phyloP scores from a whole-genome alignment of 2,888 invertebrate species.

The Andrena chrysosceles region DNA sequence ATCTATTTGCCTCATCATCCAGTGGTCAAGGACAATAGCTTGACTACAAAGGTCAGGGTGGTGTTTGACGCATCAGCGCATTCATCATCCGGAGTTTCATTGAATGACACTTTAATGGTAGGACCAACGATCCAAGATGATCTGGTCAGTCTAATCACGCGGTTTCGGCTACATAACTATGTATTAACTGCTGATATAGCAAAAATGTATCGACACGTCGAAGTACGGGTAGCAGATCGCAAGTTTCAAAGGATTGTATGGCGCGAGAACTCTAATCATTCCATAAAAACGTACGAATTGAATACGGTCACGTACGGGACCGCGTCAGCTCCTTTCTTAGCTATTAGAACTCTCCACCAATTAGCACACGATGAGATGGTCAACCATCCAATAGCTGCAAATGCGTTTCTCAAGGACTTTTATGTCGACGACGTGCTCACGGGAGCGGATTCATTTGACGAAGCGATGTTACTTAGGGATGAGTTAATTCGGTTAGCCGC shows the following conservation, averaged over 20 bases:
- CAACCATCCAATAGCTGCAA: neutral
- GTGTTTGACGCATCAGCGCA: no score
- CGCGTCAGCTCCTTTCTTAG: neutral
- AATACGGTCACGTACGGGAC: no score
- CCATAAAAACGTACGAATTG: neutral
- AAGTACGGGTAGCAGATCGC: neutral
- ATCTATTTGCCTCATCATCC: neutral
- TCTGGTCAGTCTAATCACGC: neutral
- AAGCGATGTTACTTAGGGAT: no score
- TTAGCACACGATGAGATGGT: neutral
- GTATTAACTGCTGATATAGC: neutral
- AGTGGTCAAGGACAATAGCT: neutral
- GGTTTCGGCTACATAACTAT: neutral
- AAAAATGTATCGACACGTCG: no score
- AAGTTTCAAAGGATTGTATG: neutral
- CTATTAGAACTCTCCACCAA: neutral
- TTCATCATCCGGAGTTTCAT: no score
- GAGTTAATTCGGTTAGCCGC: no score
- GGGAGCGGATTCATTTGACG: neutral
- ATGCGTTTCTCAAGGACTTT: neutral
- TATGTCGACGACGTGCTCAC: conserved; percentile 13
- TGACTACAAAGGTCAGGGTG: no score
- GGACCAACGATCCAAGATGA: no score
- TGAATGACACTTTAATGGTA: no score
- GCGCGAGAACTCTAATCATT: neutral